Base-by-base conservation (phyloP, 1,140 invertebrate species). In the Rhyzopertha dominica region DNA sequence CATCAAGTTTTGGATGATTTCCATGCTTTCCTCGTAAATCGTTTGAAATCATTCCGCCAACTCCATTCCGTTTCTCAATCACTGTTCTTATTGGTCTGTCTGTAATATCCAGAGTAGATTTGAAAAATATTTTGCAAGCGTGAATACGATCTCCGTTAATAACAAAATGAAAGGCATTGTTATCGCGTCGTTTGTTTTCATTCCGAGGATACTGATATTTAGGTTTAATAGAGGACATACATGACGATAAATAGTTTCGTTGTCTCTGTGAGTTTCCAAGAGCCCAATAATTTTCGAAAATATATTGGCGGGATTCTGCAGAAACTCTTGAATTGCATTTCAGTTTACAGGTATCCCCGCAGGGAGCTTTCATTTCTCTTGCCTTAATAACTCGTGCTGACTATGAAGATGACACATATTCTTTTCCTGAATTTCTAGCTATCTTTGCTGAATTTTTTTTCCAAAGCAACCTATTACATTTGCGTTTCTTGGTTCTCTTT, bases 61-160 rank as follows among this genome's bases (percentile, higher is more conserved):
- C 9, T 16, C 16, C 36, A 23, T 35, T 37, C 34, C 5, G 19
- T 31, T 54, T 59, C 4, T 43, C 49, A 52, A 25, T 31, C 14
- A 49, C 46, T 0, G 50, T 52, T n/a, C 22, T 22, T 9, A 53
- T 42, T 12, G 31, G 22, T 3, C 34, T 20, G 13, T 49, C 46
- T 24, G 24, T 31, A 23, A 53, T 49, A 22, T 41, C 47, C 14
- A 52, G 40, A 5, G 49, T 55, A 13, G 17, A 18, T 19, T 18
- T 7, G 32, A 35, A 41, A 26, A 53, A 49, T 4, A 39, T 5
- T 29, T 53, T 36, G 29, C 51, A 53, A 13, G 49, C 51, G 19
- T 47, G 32, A 17, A 48, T 9, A 23, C 30, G 19, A 14, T 20
- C 43, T 14, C 24, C 22, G 4, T 48, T 40, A 16, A 41, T 29